Evolutionary conservation across 2,888 invertebrate species (phyloP), one percentile per base, ranked within the genome.

Genomic region (Halictus ligatus): DNA sequence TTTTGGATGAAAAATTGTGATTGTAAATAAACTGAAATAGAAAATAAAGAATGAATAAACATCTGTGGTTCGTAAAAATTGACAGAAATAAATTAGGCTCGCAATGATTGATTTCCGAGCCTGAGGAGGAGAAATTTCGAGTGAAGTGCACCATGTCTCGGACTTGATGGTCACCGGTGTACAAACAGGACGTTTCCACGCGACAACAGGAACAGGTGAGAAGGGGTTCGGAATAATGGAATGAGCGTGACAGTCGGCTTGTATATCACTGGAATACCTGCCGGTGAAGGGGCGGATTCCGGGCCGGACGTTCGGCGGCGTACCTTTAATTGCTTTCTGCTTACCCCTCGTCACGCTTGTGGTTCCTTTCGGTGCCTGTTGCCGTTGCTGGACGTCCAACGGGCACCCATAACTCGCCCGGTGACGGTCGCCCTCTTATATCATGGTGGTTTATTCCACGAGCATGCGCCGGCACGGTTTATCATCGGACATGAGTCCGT

Each of bases 401-500:
- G 58, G 73, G 75, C 82, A 81, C 75, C 77, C 84, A 87, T 90
- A 89, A 90, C 83, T 91, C 72, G 77, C 86, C 80, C 64, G 64
- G 29, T 29, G 84, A 72, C 80, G 69, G 74, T 84, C 77, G 83
- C 86, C 67, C 87, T 78, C 87, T 89, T 90, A 90, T 90, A 90
- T 89, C 90, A 89, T 80, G 84, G 78, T 82, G 89, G 78, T 89
- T 88, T 90, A 91, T 89, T 91, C 83, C 80, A 69, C 81, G 88
- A 86, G 91, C 89, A 91, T 90, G 90, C 87, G 25, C 43, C 85
- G 83, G 71, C 78, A 77, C 91, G 81, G 86, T 91, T 89, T 88
- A 91, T 91, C 91, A 91, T 90, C 67, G 80, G 21, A 58, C 76
- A 58, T 54, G 84, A 83, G 78, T 74, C 83, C 75, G 71, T 77